Base-by-base conservation (phyloP, 2,113 vertebrate genomes). In the Solea senegalensis region DNA sequence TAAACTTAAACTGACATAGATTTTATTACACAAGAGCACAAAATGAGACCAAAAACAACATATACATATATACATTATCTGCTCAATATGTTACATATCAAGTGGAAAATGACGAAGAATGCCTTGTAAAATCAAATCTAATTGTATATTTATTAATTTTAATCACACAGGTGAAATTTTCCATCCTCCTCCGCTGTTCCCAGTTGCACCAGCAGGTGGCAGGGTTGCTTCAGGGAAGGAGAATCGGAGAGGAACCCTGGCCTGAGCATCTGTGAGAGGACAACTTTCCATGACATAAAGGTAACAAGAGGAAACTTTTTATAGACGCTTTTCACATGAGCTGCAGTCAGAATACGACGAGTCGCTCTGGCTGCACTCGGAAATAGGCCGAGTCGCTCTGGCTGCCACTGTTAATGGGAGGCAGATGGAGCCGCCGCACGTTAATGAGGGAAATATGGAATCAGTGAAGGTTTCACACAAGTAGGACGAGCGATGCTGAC, bases 361-460 rank as follows among this genome's bases (percentile, higher is more conserved):
- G 34, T 34, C 34, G 34, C 34, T 34, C 34, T 34, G 34, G 34
- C 34, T 4, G 34, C 34, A 34, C 3, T 34, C 34, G 34, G 34
- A 34, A 21, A 14, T 68, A 28, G 57, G 71, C 50, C 0, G 28
- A 65, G 71, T 68, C 76, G 58, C 76, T 74, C 60, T 58, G 72
- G 71, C 76, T 82, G 79, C 79, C 83, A 39, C 71, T 2, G 65
- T 72, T 86, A 90, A 88, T 86, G 52, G 72, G 76, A 86, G 72
- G 65, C 88, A 90, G 88, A 85, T 90, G 88, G 62, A 27, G 41
- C 57, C 45, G 41, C 67, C 46, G 28, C 76, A 53, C 16, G 4
- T 76, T 80, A 87, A 87, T 78, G 83, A 87, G 78, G 81, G 49
- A 68, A 74, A 82, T 52, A 40, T 85, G 78, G 82, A 83, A 65